A percentile compares a stretch with the other conserved stretches of the same genome.
Evolutionary conservation across 2,797 vertebrate species (phyloP).

Genomic region (Harpagifer antarcticus): DNA sequence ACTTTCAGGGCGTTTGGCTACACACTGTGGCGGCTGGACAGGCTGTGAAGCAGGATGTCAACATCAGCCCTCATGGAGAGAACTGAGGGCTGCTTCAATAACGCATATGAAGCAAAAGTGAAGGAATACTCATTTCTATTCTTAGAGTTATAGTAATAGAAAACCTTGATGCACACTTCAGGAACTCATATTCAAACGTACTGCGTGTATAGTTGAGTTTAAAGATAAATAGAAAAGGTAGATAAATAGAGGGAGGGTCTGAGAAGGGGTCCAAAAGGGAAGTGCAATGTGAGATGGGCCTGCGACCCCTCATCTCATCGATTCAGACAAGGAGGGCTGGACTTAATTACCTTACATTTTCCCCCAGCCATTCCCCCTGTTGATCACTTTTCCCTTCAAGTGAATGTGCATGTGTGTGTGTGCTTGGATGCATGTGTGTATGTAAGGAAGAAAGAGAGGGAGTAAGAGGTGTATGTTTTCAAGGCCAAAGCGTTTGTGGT

Average conservation of each 20-base stretch:
- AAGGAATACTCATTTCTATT: constrained; percentile 20
- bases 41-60: constrained; percentile 84
- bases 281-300: constrained; percentile 80
- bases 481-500: constrained; percentile 82
- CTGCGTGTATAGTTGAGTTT: constrained; percentile 14
- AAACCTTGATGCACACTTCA: constrained; percentile 16
- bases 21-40: constrained; percentile 81
- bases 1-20: constrained; percentile 82
- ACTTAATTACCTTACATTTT: constrained; percentile 83
- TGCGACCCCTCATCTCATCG: constrained; percentile 82
- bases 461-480: constrained; percentile 79
- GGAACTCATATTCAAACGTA: not conserved
- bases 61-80: constrained; percentile 71
- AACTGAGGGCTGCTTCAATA: constrained; percentile 55
- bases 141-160: constrained; percentile 10
- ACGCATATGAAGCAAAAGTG: constrained; percentile 33
- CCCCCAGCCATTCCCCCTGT: constrained; percentile 72
- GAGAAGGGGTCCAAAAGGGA: constrained; percentile 43
- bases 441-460: constrained; percentile 29
- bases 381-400: constrained; percentile 74
- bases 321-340: constrained; percentile 84
- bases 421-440: constrained; percentile 24
- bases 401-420: constrained; percentile 38
- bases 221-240: constrained; percentile 17
- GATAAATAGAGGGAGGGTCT: constrained; percentile 6